Evolutionary conservation across 2,797 vertebrate species (phyloP), one percentile per base, ranked within the genome.

Genomic region (Rhodeus uyekii): DNA sequence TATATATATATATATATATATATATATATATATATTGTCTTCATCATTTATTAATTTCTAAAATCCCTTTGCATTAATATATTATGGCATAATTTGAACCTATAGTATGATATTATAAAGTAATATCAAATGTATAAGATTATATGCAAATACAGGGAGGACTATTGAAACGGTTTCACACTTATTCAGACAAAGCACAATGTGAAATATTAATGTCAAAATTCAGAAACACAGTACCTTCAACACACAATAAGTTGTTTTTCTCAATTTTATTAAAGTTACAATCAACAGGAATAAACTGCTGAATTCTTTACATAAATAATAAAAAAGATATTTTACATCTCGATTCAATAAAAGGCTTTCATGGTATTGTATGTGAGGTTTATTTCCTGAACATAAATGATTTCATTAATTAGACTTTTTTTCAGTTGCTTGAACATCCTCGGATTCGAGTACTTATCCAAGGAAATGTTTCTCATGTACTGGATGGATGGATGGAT

Each of bases 1-100:
- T 53, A n/a, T 27, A 64, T 75, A 80, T 69, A 77, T 83, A 27
- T 80, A n/a, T n/a, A n/a, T n/a, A n/a, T n/a, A n/a, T n/a, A n/a
- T n/a, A n/a, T n/a, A n/a, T 44, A 76, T 93, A 91, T 69, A 63
- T 78, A 42, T 85, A 87, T 87, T 63, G 44, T 86, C 65, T 83
- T 92, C 92, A 93, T 93, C 94, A 94, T 93, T 94, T 93, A 94
- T 90, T 94, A 90, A 92, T 93, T 94, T 95, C 94, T 67, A 22
- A 94, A 93, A 90, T 92, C 93, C 91, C 90, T 93, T 93, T 92
- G 69, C 78, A 80, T 87, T 53, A 83, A 58, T 64, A 58, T 85
- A 85, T 83, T 83, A 83, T 80, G 67, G 55, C 74, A 84, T 84
- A 82, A 65, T 71, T 82, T 83, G 64, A 87, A 80, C 12, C 42